Conservation (phyloP, 2,888 invertebrate species). For the Lissocephala sabroskyi region DNA sequence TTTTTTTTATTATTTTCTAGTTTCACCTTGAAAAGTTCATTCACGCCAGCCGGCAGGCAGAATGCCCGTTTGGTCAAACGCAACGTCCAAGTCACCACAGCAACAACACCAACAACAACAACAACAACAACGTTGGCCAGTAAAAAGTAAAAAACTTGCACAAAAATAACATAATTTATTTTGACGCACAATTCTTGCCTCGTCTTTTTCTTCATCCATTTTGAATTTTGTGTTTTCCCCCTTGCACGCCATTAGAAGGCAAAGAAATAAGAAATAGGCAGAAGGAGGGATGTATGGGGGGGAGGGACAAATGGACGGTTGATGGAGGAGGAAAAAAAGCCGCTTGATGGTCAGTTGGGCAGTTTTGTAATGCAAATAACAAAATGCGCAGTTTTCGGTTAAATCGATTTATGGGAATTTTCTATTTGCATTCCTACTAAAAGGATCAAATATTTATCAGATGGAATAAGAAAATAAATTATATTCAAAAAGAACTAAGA, state of each 20-base stretch:
- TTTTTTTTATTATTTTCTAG: too few species aligned
- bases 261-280: too few species aligned
- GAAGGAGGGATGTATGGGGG: too few species aligned
- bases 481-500: too few species aligned
- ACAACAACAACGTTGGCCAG: slow-evolving; percentile 8
- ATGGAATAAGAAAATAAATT: too few species aligned
- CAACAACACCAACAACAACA: slow-evolving; percentile 10
- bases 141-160: slow-evolving; percentile 53
- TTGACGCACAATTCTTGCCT: slow-evolving; percentile 24
- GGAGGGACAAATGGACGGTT: too few species aligned
- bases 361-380: slow-evolving; percentile 57
- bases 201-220: slow-evolving; percentile 32
- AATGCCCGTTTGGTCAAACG: slow-evolving; percentile 45
- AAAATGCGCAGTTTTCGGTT: too few species aligned
- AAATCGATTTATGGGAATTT: not conserved
- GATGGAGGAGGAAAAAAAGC: slow-evolving; percentile 1
- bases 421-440: too few species aligned
- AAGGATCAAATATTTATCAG: too few species aligned
- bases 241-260: too few species aligned
- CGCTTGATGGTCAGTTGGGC: slow-evolving; percentile 24
- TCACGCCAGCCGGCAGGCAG: too few species aligned
- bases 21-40: slow-evolving; percentile 71
- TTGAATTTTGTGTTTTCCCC: slow-evolving; percentile 1
- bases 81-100: slow-evolving; percentile 49
- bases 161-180: slow-evolving; percentile 65